These are phyloP conservation scores for Incurvaria masculella DNA, from an alignment of 2,888 invertebrate species.

Conservation along the genomic window DNA sequence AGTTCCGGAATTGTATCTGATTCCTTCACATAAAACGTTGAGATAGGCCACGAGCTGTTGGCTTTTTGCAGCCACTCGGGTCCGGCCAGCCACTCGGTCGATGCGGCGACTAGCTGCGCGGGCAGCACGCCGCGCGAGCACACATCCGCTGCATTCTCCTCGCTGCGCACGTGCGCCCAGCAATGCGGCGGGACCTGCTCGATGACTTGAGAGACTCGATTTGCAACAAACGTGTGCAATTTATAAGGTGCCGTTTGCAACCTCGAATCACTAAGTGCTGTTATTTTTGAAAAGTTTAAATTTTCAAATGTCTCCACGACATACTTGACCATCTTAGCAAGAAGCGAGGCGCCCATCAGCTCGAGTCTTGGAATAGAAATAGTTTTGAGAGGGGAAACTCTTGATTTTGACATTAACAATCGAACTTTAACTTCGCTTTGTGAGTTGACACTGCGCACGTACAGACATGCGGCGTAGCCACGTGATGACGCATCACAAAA, in stretches of 20 bases:
- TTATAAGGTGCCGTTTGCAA: constrained; percentile 9
- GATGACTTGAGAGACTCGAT: constrained; percentile 12
- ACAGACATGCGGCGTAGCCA: background rate
- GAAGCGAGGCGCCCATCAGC: constrained; percentile 9
- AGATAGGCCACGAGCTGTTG: background rate
- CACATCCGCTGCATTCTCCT: background rate
- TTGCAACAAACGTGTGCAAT: constrained; percentile 17
- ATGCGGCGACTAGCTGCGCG: background rate
- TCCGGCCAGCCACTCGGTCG: background rate
- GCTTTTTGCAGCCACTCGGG: background rate
- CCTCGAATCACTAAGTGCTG: constrained; percentile 16
- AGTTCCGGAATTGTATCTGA: background rate
- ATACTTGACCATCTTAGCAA: background rate
- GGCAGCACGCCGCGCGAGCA: background rate
- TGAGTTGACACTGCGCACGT: background rate
- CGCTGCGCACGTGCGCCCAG: background rate
- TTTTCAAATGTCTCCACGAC: background rate
- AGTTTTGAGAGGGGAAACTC: constrained; percentile 12
- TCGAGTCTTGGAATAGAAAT: constrained; percentile 12
- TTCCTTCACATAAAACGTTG: background rate
- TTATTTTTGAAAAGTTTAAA: background rate
- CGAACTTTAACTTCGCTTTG: constrained; percentile 4
- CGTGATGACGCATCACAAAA: background rate
- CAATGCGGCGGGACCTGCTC: background rate
- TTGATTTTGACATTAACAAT: constrained; percentile 10